Base-by-base conservation (phyloP, 2,113 vertebrate species). In the Ancistrus triradiatus region DNA sequence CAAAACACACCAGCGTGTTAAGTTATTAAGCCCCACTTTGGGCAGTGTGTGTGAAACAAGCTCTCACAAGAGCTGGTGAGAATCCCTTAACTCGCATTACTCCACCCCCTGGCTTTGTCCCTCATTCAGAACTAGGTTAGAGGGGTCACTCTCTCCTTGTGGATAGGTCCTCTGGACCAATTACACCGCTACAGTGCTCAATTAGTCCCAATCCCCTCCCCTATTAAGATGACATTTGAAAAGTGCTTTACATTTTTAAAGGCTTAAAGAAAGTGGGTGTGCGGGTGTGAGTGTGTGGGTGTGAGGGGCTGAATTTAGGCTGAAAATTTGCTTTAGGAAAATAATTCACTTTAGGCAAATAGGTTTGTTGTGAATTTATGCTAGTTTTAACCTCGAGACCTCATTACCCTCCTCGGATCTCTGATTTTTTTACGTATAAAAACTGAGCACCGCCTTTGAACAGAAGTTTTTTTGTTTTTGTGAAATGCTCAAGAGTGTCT, bases 1-100 rank as follows among this genome's bases (percentile, higher is more conserved):
- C 79, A 88, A 86, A 88, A 87, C 80, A 81, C 74, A 80, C 76
- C 80, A 82, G 88, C 84, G 80, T 72, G 75, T 86, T 88, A 86
- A 89, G 83, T 84, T 90, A 88, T 90, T 87, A 82, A 69, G 86
- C 81, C 85, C 87, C 89, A 88, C 86, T 89, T 83, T 84, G 81
- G 84, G 81, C 84, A 78, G 82, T 87, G 85, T 90, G 90, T 89
- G 85, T 89, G 87, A 88, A 92, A 90, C 83, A 86, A 86, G 81
- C 86, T 89, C 89, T 89, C 83, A 81, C 85, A 87, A 83, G 86
- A 89, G 83, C 85, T 86, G 87, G 85, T 91, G 88, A 95, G 90
- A 90, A 93, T 91, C 82, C 90, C 92, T 92, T 92, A 91, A 90
- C 88, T 89, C 88, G 89, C 86, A 92, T 93, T 93, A 91, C 78